Percentiles rank a stretch among this genome's conserved stretches.
phyloP scores from a whole-genome alignment of 2,888 invertebrate genomes.

The Drosophila histrio region DNA sequence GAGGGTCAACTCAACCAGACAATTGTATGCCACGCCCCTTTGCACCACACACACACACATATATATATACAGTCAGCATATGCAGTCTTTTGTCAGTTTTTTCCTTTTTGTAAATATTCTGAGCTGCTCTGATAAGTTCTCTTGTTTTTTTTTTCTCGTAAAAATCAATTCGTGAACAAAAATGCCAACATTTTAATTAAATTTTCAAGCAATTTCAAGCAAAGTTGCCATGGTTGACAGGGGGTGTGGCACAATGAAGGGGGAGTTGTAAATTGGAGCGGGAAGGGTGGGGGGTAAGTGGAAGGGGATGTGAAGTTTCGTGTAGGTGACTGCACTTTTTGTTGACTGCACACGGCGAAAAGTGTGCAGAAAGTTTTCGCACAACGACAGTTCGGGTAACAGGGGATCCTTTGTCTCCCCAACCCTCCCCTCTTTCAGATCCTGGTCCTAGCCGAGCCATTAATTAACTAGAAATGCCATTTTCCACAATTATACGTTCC shows the following conservation, averaged over 20 bases:
- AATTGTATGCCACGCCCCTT: constrained; percentile 19
- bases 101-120: constrained; percentile 29
- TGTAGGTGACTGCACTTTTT: constrained; percentile 50
- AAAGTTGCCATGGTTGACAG: constrained; percentile 60
- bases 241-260: not conserved
- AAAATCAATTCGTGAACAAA: constrained; percentile 58
- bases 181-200: constrained; percentile 73
- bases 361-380: constrained; percentile 56
- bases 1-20: constrained; percentile 9
- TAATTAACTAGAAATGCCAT: constrained; percentile 79
- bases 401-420: not conserved
- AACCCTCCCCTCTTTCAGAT: not conserved
- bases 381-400: constrained; percentile 7
- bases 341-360: constrained; percentile 56
- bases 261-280: not conserved
- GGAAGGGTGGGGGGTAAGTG: too few relatives aligned
- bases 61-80: not conserved
- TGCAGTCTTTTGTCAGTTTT: not conserved
- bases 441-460: constrained; percentile 56
- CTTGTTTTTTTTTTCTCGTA: constrained; percentile 19
- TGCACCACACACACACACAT: constrained; percentile 3
- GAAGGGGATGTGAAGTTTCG: not conserved
- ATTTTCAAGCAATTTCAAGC: constrained; percentile 68
- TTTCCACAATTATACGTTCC: constrained; percentile 78
- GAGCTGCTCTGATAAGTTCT: constrained; percentile 26